phyloP scores from a whole-genome alignment of 2,888 invertebrate genomes.

The Xanthia icteritia region DNA sequence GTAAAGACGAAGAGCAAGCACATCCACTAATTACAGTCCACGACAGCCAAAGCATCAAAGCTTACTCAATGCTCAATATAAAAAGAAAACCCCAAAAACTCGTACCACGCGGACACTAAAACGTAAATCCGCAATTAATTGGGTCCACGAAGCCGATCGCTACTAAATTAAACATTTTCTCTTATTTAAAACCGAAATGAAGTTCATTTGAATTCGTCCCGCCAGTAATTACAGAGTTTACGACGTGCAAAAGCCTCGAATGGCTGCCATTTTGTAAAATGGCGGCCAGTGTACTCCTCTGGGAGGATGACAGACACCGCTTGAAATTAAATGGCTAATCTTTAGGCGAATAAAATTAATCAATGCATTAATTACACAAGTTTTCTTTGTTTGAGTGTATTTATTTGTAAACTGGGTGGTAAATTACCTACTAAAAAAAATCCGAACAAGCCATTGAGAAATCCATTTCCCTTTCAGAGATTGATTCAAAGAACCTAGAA shows the following conservation, averaged over 20 bases:
- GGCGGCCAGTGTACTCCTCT: slow-evolving; percentile 72
- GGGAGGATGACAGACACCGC: slow-evolving; percentile 72
- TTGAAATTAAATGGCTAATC: slow-evolving; percentile 82
- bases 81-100: slow-evolving; percentile 64
- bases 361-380: slow-evolving; percentile 82
- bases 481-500: not conserved
- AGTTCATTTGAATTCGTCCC: slow-evolving; percentile 88
- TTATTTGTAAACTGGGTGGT: slow-evolving; percentile 33
- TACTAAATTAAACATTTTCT: slow-evolving; percentile 90
- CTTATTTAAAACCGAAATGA: slow-evolving; percentile 90
- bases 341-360: slow-evolving; percentile 85
- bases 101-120: slow-evolving; percentile 68
- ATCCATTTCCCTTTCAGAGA: not conserved
- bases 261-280: slow-evolving; percentile 82
- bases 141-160: slow-evolving; percentile 83
- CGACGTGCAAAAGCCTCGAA: slow-evolving; percentile 86
- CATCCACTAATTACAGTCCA: slow-evolving; percentile 49
- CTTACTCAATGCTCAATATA: slow-evolving; percentile 72
- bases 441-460: not conserved
- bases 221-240: slow-evolving; percentile 89
- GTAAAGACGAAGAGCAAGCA: not conserved
- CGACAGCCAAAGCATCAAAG: slow-evolving; percentile 46
- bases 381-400: slow-evolving; percentile 64
- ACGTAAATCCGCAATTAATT: slow-evolving; percentile 88
- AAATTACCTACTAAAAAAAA: not conserved